Percentiles rank a stretch among this genome's conserved stretches.
phyloP scores from a whole-genome alignment of 2,888 invertebrate genomes.

The Drepanosiphum platanoidis region DNA sequence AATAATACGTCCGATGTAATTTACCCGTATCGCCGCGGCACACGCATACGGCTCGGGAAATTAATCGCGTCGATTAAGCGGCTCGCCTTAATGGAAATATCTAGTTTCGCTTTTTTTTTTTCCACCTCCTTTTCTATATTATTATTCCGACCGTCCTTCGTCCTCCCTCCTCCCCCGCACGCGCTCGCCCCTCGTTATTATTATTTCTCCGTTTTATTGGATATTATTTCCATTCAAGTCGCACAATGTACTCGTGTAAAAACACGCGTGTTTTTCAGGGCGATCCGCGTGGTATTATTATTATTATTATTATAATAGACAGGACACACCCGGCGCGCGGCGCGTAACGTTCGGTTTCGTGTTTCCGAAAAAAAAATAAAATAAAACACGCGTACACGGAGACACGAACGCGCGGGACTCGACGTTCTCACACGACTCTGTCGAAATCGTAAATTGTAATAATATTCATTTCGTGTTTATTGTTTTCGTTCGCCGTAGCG shows the following conservation, averaged over 20 bases:
- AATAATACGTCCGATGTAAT: background rate
- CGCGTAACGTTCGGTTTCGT: no score
- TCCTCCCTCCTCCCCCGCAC: background rate
- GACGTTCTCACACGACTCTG: background rate
- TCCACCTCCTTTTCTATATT: no score
- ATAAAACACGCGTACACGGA: no score
- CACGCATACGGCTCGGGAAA: background rate
- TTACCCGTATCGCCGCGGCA: background rate
- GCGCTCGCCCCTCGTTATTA: background rate
- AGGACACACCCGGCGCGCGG: background rate
- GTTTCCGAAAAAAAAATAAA: no score
- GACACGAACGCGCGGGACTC: background rate
- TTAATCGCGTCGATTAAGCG: background rate
- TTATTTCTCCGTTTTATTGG: no score
- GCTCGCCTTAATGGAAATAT: slow-evolving; percentile 19
- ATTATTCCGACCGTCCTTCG: no score
- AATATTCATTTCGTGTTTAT: background rate
- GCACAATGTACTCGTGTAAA: no score
- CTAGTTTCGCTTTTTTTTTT: slow-evolving; percentile 12
- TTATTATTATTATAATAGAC: background rate
- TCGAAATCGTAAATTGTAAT: background rate
- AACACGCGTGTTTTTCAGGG: background rate
- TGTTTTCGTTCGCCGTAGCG: background rate
- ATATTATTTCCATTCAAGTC: background rate
- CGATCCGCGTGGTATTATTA: background rate